Conservation (phyloP, 2,797 vertebrate species). For the Neostethus bicornis region DNA sequence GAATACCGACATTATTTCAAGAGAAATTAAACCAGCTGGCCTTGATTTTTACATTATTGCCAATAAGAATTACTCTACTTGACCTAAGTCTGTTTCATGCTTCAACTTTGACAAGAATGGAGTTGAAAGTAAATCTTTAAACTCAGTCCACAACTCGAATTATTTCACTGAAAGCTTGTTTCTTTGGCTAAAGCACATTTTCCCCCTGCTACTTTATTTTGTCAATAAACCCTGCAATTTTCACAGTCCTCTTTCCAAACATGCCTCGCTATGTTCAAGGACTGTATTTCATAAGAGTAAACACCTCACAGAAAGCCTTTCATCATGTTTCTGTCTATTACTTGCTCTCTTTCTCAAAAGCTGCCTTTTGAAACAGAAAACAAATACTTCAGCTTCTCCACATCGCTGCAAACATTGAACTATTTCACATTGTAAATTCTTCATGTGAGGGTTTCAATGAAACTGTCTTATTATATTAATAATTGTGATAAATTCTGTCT, state of each 20-base stretch:
- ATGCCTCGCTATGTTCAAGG: slow-evolving; percentile 33
- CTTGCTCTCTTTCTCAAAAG: slow-evolving; percentile 15
- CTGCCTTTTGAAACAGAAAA: slow-evolving; percentile 29
- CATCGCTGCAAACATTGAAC: slow-evolving; percentile 20
- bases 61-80: slow-evolving; percentile 55
- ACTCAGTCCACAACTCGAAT: slow-evolving; percentile 50
- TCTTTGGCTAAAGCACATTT: slow-evolving; percentile 40
- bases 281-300: slow-evolving; percentile 47
- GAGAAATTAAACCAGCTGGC: slow-evolving; percentile 19
- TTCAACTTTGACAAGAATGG: slow-evolving; percentile 32
- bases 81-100: slow-evolving; percentile 44
- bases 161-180: slow-evolving; percentile 43
- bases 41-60: slow-evolving; percentile 38
- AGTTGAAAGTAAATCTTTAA: slow-evolving; percentile 40
- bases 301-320: slow-evolving; percentile 31
- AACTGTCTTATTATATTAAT: not conserved
- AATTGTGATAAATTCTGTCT: not conserved
- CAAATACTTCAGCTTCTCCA: slow-evolving; percentile 9
- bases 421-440: slow-evolving; percentile 26
- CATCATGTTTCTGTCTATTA: slow-evolving; percentile 33
- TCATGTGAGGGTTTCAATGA: not conserved
- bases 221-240: slow-evolving; percentile 41
- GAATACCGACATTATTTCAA: slow-evolving; percentile 1
- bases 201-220: not conserved
- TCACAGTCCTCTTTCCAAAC: slow-evolving; percentile 13